Evolutionary conservation across 2,797 vertebrate species (phyloP), one percentile per base, ranked within the genome.

Genomic region (Anniella stebbinsi): DNA sequence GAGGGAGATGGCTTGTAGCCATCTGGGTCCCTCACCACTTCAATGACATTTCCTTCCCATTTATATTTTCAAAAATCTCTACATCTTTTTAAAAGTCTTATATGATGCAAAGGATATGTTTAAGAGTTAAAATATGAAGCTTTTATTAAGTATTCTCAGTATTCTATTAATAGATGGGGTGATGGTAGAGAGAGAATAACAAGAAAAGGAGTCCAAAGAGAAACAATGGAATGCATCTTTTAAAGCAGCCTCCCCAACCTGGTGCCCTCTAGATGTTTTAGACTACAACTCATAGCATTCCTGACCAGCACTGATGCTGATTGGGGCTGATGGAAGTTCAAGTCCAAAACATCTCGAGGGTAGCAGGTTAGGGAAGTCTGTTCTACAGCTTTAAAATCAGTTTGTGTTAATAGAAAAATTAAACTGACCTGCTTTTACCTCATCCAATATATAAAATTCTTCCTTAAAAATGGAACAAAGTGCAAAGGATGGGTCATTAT

Each of bases 61-160:
- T 51, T 63, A 63, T 25, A 63, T 63, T 23, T 21, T 63, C 60
- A 21, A 63, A 7, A 21, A 63, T 23, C 60, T 63, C 60, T 63
- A 21, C 15, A 63, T 63, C 15, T 18, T 60, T 60, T 81, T 60
- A 78, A 89, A 63, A 82, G 9, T 91, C 88, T 51, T 0, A 0
- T 92, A 87, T 93, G 10, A 94, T 92, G 92, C 91, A 94, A 94
- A 91, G 91, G 77, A 89, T 89, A 91, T 0, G 45, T 23, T 63
- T 63, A 63, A 91, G 86, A 77, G 91, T 73, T 92, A 73, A 88
- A 86, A 92, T 95, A 96, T 95, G 93, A 92, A 60, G 93, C 90
- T 96, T 96, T 94, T 78, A 92, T 94, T 90, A 63, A 63, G 23
- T 23, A 23, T 25, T 23, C 86, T 91, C 83, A 91, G 91, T 94